Percentiles rank a stretch among this genome's conserved stretches.
Evolutionary conservation across 2,888 invertebrate species (phyloP).

Genomic region (Rambutsinella grinnellia): DNA sequence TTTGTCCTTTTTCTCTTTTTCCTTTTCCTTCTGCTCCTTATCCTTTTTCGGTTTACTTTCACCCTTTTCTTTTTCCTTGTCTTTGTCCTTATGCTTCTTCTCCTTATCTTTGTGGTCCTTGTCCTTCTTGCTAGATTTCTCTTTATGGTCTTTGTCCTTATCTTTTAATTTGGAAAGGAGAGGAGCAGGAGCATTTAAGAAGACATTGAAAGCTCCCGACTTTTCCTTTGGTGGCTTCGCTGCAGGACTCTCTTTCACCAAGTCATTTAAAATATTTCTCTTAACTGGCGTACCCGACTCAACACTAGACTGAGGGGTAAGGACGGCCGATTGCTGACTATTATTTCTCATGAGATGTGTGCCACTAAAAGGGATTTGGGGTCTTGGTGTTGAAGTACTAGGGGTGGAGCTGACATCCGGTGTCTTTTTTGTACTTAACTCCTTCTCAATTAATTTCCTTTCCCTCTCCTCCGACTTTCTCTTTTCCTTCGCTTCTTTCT

Average conservation of each 20-base stretch:
- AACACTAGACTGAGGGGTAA: conserved; percentile 36
- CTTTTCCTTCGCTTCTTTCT: conserved; percentile 57
- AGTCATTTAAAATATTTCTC: neutral
- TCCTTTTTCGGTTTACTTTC: conserved; percentile 50
- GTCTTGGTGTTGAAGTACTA: conserved; percentile 12
- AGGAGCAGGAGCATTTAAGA: conserved; percentile 65
- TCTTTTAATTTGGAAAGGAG: conserved; percentile 54
- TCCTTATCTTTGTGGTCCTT: conserved; percentile 50
- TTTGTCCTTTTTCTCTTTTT: conserved; percentile 46
- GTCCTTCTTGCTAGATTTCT: conserved; percentile 25
- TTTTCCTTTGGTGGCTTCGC: conserved; percentile 52
- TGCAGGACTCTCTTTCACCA: conserved; percentile 8
- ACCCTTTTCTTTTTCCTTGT: conserved; percentile 53
- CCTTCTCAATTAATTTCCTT: conserved; percentile 49
- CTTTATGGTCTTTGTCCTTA: conserved; percentile 54
- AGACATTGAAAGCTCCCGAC: conserved; percentile 58
- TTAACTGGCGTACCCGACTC: conserved; percentile 29
- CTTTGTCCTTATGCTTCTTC: conserved; percentile 51
- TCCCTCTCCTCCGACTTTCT: conserved; percentile 52
- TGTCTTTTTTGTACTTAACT: conserved; percentile 16
- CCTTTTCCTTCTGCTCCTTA: conserved; percentile 40
- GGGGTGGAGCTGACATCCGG: too few species aligned
- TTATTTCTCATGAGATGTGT: conserved; percentile 38
- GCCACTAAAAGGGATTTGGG: conserved; percentile 56
- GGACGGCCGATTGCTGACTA: conserved; percentile 13